A percentile compares a stretch with the other conserved stretches of the same genome.
Evolutionary conservation across 1,140 invertebrate genomes (phyloP).

Genomic region (Cryptotermes secundus): DNA sequence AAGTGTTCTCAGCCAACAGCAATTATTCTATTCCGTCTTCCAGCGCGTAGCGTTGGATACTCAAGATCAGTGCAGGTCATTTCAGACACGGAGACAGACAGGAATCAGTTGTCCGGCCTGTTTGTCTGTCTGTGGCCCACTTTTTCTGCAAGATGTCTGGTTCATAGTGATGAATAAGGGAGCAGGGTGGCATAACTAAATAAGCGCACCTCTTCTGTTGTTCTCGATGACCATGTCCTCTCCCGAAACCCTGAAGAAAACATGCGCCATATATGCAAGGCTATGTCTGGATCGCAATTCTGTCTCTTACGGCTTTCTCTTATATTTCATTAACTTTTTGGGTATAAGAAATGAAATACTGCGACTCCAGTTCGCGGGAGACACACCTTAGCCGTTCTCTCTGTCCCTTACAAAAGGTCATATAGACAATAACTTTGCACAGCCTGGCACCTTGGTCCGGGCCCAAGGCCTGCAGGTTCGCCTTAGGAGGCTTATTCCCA

Average conservation of each 20-base stretch:
- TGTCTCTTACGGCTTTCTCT: neutral
- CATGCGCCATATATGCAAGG: neutral
- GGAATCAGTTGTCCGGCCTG: neutral
- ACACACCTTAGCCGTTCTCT: neutral
- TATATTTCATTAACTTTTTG: neutral
- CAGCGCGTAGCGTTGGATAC: neutral
- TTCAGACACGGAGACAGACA: neutral
- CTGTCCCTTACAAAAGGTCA: neutral
- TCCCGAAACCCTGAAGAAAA: too few species aligned
- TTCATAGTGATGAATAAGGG: neutral
- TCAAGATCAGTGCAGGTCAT: neutral
- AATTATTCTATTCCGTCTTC: neutral
- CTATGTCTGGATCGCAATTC: neutral
- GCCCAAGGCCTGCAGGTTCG: too few species aligned
- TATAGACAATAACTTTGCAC: neutral
- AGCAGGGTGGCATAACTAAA: neutral
- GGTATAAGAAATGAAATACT: neutral
- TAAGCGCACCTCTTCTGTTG: too few species aligned
- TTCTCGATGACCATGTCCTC: too few species aligned
- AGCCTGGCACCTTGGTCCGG: neutral
- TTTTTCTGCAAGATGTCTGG: neutral
- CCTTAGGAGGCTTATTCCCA: too few species aligned
- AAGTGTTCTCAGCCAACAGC: neutral
- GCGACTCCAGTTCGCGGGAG: neutral
- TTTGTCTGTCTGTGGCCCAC: neutral